Percentiles rank a stretch among this genome's conserved stretches.
These are phyloP conservation scores for Thalpophila matura DNA, from an alignment of 2,888 invertebrate species.

Conservation along the genomic window DNA sequence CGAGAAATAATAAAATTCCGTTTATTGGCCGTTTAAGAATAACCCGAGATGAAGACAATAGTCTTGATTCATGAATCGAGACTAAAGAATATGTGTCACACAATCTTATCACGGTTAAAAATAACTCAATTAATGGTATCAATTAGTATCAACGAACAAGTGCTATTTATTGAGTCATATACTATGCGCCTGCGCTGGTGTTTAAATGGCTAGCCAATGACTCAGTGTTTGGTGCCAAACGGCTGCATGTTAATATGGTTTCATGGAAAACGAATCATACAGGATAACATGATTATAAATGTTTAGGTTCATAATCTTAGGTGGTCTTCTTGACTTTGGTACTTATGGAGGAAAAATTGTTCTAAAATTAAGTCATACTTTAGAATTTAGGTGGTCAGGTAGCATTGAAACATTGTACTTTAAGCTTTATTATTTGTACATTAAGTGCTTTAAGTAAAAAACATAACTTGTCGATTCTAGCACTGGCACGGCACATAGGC, in stretches of 20 bases:
- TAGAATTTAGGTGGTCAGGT: background rate
- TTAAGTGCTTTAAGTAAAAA: background rate
- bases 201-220: constrained; percentile 62
- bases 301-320: constrained; percentile 6
- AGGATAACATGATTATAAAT: constrained; percentile 52
- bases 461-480: constrained; percentile 11
- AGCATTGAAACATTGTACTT: background rate
- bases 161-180: constrained; percentile 54
- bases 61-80: constrained; percentile 33
- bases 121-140: constrained; percentile 62
- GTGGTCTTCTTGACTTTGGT: constrained; percentile 4
- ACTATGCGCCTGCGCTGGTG: constrained; percentile 34
- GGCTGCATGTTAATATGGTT: constrained; percentile 59
- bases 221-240: constrained; percentile 59
- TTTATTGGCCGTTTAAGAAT: constrained; percentile 15
- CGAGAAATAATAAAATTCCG: constrained; percentile 32
- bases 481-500: background rate
- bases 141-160: constrained; percentile 58
- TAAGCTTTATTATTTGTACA: background rate
- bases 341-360: constrained; percentile 24
- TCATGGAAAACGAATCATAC: constrained; percentile 70
- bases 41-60: background rate
- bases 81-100: constrained; percentile 47
- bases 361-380: background rate
- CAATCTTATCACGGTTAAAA: constrained; percentile 59